Base-by-base conservation (phyloP, 2,888 invertebrate species). In the Pimpla rufipes region DNA sequence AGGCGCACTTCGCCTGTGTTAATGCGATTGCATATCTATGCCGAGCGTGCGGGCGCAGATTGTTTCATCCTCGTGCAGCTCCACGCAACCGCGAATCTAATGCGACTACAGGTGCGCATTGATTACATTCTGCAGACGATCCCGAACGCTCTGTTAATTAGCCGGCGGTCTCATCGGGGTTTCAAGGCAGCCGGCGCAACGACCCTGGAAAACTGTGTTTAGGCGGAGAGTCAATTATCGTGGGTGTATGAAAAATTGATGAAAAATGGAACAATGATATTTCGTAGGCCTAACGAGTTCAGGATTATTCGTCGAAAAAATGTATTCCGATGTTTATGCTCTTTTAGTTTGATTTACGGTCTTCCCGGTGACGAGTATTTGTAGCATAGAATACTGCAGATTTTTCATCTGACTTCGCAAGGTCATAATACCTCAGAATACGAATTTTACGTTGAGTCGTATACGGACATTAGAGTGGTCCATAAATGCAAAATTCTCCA, bases 81-180 rank as follows among this genome's bases (percentile, higher is more conserved):
- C 10, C 16, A 37, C 62, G 37, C 37, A 37, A 62, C 37, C 62
- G 37, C 62, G 10, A 18, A 18, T 40, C n/a, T 62, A 35, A 62
- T 62, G 37, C 62, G 18, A 18, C 37, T 40, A 18, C 62, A 62
- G 62, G 40, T 62, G 40, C 62, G 62, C 62, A 40, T 40, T 62
- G 62, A 62, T 62, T 62, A 37, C 37, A 62, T 62, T 37, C 37
- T 18, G 18, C 62, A 37, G 62, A 35, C 16, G 37, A 18, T 11
- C 16, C 4, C 18, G 37, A 62, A 62, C 37, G 10, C n/a, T 59
- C n/a, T 3, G 35, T 0, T 62, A 37, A 62, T 62, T 37, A 62
- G 10, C 37, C 23, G 21, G 10, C 21, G 10, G 10, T 52, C 21
- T 13, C n/a, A n/a, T n/a, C 3, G 5, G 23, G 11, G 4, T 21